Conservation (phyloP, 2,113 vertebrate species). For the Tamias sibiricus region DNA sequence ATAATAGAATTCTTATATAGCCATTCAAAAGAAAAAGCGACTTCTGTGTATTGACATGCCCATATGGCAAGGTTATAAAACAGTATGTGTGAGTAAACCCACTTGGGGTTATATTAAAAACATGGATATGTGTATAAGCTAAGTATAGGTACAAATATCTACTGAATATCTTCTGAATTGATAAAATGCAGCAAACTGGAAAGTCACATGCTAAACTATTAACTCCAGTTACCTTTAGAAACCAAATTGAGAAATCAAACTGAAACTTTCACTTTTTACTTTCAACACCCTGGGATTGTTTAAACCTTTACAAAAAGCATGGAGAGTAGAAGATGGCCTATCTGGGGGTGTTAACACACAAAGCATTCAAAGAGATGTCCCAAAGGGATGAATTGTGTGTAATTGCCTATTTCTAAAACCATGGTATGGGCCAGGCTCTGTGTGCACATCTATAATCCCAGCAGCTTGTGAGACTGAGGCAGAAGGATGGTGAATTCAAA, state of each 20-base stretch:
- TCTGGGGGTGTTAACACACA: neutral
- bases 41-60: neutral
- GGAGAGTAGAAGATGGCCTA: neutral
- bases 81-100: neutral
- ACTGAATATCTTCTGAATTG: neutral
- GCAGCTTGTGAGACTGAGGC: too few relatives aligned
- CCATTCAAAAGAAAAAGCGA: neutral
- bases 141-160: neutral
- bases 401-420: neutral
- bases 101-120: neutral
- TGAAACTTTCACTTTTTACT: neutral
- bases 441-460: too few relatives aligned
- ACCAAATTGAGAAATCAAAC: neutral
- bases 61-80: neutral
- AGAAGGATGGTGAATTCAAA: too few relatives aligned
- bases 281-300: neutral
- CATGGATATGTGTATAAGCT: neutral
- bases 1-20: constrained; percentile 24
- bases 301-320: neutral
- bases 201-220: neutral
- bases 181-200: neutral
- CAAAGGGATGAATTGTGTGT: neutral
- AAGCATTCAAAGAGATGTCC: neutral
- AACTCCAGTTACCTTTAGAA: neutral
- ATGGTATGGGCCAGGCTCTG: neutral